Evolutionary conservation across 2,888 invertebrate genomes (phyloP), one percentile per base, ranked within the genome.

Genomic region (Cacoxenus indagator): DNA sequence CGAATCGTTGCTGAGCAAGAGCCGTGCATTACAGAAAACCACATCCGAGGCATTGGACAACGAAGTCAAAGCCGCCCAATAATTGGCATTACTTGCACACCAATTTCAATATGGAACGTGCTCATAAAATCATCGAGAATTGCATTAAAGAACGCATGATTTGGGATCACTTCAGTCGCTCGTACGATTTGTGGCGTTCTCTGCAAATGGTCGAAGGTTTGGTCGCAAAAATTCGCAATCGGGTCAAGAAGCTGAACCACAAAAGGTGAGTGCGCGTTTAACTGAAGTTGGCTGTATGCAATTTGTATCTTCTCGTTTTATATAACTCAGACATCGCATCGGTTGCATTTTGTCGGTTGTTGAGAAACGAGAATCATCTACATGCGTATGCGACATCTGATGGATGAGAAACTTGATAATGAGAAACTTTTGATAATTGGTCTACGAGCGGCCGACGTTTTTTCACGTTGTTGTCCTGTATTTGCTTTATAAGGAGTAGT

Each of bases 121-220:
- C 87, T 8, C 80, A 85, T 37, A 87, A 87, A 74, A 74, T 88
- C 27, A 83, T 88, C 24, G 86, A 85, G 73, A 68, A 81, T 64
- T 83, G 82, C 65, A 86, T 88, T 46, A 87, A 88, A 62, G 87
- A 87, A 67, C 84, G 87, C 65, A 74, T 88, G 69, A 80, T 85
- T 22, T 88, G 88, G 87, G 88, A 88, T 77, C 82, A 87, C 3
- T 84, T 87, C 29, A 87, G 85, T 70, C 87, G 88, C 67, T 85
- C 84, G n/a, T 88, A 86, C 64, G 88, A 88, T 71, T 85, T 88
- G 1, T 87, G 88, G 87, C 85, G 87, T 9, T 86, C 87, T 0
- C 74, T 86, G 3, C 83, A 85, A 70, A 76, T 88, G 75, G 85
- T 81, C n/a, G 86, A 87, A 73, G 80, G 78, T 67, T 73, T 88